These are phyloP conservation scores for Watsonalla binaria DNA, from an alignment of 2,888 invertebrate genomes.

Conservation along the genomic window DNA sequence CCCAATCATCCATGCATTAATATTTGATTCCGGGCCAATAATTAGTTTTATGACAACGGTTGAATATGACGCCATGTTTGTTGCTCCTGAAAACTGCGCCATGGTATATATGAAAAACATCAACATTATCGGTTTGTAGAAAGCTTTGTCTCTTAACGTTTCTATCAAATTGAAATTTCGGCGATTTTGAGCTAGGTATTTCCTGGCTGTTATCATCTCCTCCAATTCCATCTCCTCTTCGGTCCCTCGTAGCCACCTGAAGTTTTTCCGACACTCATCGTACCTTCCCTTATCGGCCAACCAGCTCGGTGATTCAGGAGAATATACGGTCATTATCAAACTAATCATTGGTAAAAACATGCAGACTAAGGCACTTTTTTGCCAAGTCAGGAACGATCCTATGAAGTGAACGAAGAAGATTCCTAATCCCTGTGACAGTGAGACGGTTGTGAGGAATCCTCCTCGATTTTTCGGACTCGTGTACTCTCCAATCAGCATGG, in stretches of 20 bases:
- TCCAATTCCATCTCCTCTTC: constrained; percentile 52
- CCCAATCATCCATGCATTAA: constrained; percentile 32
- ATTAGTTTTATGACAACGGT: constrained; percentile 38
- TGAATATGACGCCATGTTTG: constrained; percentile 42
- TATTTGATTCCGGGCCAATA: constrained; percentile 35
- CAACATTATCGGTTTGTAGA: constrained; percentile 50
- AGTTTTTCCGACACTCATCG: constrained; percentile 70
- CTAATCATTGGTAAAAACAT: constrained; percentile 58
- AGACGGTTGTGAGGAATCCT: constrained; percentile 73
- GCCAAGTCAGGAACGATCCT: constrained; percentile 78
- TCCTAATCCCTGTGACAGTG: constrained; percentile 76
- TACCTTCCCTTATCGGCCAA: constrained; percentile 72
- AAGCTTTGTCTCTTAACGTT: constrained; percentile 33
- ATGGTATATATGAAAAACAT: constrained; percentile 47
- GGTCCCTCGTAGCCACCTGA: constrained; percentile 74
- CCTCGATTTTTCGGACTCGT: constrained; percentile 78
- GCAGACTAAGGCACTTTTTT: constrained; percentile 66
- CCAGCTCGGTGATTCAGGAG: constrained; percentile 82
- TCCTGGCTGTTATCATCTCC: constrained; percentile 45
- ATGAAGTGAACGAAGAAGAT: constrained; percentile 77
- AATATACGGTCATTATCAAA: constrained; percentile 44
- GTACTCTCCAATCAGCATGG: constrained; percentile 73
- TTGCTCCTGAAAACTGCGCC: constrained; percentile 47
- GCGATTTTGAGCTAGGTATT: no score
- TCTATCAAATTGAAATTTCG: constrained; percentile 15